Conservation (phyloP, 2,113 vertebrate species). For the Petromus typicus region DNA sequence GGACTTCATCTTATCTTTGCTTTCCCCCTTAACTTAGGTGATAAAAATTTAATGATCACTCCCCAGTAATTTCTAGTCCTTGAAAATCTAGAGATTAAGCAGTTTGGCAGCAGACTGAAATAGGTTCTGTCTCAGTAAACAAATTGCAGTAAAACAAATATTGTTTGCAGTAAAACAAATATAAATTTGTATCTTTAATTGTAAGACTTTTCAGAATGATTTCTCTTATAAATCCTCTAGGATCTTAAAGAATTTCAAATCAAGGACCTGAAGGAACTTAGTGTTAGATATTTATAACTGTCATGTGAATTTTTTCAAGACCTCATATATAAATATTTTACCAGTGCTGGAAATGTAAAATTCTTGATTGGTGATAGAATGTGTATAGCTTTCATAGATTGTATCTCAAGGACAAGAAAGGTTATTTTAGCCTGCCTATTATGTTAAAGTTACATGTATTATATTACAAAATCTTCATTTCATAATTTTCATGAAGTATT, state of each 20-base stretch:
- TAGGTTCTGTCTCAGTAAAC: no score
- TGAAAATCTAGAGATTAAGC: not conserved
- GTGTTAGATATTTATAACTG: not conserved
- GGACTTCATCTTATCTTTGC: not conserved
- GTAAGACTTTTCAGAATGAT: not conserved
- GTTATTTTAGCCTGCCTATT: not conserved
- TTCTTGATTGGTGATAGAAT: not conserved
- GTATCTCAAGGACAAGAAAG: not conserved
- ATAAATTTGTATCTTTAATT: not conserved
- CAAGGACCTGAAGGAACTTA: not conserved
- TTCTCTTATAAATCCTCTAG: not conserved
- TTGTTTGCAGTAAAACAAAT: not conserved
- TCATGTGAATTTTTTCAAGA: not conserved
- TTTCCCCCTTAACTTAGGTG: not conserved
- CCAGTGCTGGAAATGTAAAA: not conserved
- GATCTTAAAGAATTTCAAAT: not conserved
- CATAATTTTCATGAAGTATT: slow-evolving; percentile 15
- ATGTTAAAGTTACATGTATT: not conserved
- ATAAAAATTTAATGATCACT: not conserved
- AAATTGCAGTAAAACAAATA: not conserved
- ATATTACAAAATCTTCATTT: not conserved
- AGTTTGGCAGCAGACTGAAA: not conserved
- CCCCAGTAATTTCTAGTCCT: not conserved
- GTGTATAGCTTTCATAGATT: not conserved
- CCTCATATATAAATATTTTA: not conserved